Evolutionary conservation across 2,113 vertebrate species (phyloP).

Genomic region (Rostratula benghalensis): DNA sequence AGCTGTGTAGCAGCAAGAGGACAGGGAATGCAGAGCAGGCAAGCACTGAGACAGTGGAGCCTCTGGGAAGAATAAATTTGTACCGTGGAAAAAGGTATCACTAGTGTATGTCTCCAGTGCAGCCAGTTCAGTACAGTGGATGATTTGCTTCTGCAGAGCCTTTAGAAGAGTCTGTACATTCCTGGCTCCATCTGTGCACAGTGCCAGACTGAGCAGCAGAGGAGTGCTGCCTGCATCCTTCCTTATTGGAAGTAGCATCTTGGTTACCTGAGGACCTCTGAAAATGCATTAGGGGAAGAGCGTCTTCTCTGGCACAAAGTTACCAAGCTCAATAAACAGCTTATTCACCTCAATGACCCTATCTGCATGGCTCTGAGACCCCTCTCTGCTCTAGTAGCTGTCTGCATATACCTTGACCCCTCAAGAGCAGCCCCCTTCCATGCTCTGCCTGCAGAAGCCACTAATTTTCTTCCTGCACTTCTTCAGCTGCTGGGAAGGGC

Average conservation of each 20-base stretch:
- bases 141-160: background rate
- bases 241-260: background rate
- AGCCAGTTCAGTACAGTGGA: background rate
- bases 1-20: background rate
- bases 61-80: background rate
- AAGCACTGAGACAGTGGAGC: accelerated
- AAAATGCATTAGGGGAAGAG: background rate
- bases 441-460: background rate
- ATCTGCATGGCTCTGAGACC: background rate
- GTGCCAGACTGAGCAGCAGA: background rate
- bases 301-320: background rate
- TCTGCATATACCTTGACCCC: background rate
- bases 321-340: accelerated
- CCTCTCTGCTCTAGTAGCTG: background rate
- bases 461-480: background rate
- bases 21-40: background rate
- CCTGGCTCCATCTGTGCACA: background rate
- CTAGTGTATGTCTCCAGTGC: too few species aligned
- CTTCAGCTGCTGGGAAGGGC: background rate
- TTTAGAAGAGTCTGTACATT: background rate
- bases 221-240: background rate
- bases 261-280: background rate
- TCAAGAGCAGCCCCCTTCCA: background rate
- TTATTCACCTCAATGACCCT: background rate
- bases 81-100: background rate